Conservation (phyloP, 2,113 vertebrate species). For the Hemichromis elongatus region DNA sequence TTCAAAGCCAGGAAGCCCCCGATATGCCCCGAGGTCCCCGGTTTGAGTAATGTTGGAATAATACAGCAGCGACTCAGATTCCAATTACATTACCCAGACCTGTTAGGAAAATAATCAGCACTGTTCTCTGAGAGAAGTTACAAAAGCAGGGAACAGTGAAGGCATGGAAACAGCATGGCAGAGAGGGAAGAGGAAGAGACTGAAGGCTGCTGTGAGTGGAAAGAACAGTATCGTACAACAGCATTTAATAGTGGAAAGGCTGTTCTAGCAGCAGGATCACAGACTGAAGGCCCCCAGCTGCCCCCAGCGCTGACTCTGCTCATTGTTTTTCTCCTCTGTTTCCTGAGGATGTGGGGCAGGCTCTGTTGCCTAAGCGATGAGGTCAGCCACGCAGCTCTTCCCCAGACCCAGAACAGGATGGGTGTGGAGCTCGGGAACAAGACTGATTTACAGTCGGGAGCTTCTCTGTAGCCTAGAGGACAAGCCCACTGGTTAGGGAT, state of each 20-base stretch:
- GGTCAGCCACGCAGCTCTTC: slow-evolving; percentile 60
- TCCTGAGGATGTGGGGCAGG: slow-evolving; percentile 70
- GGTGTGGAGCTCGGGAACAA: slow-evolving; percentile 57
- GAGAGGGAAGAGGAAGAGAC: not conserved
- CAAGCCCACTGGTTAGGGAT: slow-evolving; percentile 13
- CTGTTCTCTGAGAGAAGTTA: slow-evolving; percentile 21
- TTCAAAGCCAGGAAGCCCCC: not conserved
- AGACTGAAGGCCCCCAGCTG: not conserved
- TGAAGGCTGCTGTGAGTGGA: not conserved
- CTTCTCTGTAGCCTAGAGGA: slow-evolving; percentile 23
- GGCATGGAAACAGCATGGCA: not conserved
- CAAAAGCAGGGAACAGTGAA: not conserved
- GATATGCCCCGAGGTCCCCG: not conserved
- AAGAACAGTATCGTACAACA: not conserved
- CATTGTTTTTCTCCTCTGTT: slow-evolving; percentile 62
- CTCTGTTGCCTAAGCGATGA: slow-evolving; percentile 66
- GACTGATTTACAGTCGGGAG: slow-evolving; percentile 62
- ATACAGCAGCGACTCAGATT: slow-evolving; percentile 33
- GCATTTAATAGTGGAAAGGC: slow-evolving; percentile 1
- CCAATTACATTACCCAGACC: slow-evolving; percentile 19
- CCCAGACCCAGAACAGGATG: slow-evolving; percentile 67
- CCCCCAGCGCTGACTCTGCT: slow-evolving; percentile 39
- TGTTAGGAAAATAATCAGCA: slow-evolving; percentile 51
- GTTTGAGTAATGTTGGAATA: slow-evolving; percentile 38
- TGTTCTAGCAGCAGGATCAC: slow-evolving; percentile 2